phyloP scores from a whole-genome alignment of 2,113 vertebrate species.

The Chaetodon auriga region DNA sequence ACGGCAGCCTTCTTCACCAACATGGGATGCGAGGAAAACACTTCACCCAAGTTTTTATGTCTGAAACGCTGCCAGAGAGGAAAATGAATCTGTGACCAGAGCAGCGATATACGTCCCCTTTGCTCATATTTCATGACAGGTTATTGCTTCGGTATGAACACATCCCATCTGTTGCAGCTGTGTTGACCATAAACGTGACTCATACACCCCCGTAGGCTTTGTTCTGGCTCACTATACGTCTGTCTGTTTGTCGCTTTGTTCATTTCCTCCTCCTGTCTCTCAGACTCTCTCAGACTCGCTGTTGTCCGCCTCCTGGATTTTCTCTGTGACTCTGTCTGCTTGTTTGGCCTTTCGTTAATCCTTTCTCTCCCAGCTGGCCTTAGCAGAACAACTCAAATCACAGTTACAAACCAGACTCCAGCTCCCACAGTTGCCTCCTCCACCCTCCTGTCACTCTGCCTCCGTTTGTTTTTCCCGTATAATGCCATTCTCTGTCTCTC shows the following conservation, averaged over 20 bases:
- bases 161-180: slow-evolving; percentile 25
- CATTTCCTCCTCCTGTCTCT: slow-evolving; percentile 3
- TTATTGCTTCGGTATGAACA: slow-evolving; percentile 10
- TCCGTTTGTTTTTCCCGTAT: neutral
- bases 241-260: neutral
- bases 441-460: neutral
- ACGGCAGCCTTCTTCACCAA: neutral
- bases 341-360: slow-evolving; percentile 40
- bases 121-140: slow-evolving; percentile 5
- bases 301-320: neutral
- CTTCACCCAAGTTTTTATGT: slow-evolving; percentile 28
- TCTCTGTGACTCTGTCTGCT: neutral
- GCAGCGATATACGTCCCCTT: neutral
- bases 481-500: neutral
- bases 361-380: slow-evolving; percentile 31
- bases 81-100: slow-evolving; percentile 38
- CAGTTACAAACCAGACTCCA: slow-evolving; percentile 13
- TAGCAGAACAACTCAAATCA: slow-evolving; percentile 33
- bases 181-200: slow-evolving; percentile 9
- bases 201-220: slow-evolving; percentile 15
- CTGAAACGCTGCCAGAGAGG: slow-evolving; percentile 18
- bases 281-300: neutral
- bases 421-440: neutral
- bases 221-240: neutral
- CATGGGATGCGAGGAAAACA: slow-evolving; percentile 23